phyloP scores from a whole-genome alignment of 2,113 vertebrate genomes.

The Sylvietta virens region DNA sequence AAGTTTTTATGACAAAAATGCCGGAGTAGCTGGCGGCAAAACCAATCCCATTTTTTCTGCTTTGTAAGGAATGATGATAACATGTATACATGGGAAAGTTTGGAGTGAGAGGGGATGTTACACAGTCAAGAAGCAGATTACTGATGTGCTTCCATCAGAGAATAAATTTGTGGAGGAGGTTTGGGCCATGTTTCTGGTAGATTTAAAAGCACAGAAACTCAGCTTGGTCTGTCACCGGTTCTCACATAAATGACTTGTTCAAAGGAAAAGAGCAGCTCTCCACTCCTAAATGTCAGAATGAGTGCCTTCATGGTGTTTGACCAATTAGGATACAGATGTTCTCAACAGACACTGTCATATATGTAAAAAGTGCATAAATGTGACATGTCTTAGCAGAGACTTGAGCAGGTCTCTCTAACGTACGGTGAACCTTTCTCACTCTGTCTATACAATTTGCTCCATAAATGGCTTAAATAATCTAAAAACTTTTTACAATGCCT shows the following conservation, averaged over 20 bases:
- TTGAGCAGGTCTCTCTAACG: not conserved
- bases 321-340: not conserved
- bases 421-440: not conserved
- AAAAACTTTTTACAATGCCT: not conserved
- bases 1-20: not conserved
- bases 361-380: not conserved
- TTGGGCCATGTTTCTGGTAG: not conserved
- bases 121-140: not conserved
- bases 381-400: not conserved
- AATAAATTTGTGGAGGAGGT: not conserved
- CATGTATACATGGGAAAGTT: fast-evolving
- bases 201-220: not conserved
- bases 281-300: not conserved
- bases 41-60: not conserved
- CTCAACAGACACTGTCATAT: not conserved
- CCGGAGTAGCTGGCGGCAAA: fast-evolving
- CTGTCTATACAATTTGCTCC: not conserved
- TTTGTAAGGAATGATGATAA: not conserved
- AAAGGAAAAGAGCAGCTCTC: not conserved
- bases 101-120: not conserved
- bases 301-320: not conserved
- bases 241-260: not conserved
- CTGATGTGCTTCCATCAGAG: fast-evolving
- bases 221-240: not conserved
- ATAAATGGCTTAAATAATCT: not conserved